Percentiles rank a stretch among this genome's conserved stretches.
phyloP scores from a whole-genome alignment of 1,140 invertebrate species.

The Drosophila jambulina region DNA sequence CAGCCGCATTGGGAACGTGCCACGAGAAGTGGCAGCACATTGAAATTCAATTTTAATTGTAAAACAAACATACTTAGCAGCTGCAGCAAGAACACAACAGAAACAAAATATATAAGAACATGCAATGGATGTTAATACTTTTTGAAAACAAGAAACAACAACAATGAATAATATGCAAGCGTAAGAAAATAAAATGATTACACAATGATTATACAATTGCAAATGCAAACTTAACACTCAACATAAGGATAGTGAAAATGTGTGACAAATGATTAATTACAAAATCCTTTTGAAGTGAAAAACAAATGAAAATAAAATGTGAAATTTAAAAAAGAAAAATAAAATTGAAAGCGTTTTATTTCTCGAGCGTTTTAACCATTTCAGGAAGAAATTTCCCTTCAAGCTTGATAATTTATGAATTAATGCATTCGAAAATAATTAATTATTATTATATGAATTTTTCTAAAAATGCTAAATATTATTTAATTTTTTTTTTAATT shows the following conservation, averaged over 20 bases:
- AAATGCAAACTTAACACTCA: constrained; percentile 76
- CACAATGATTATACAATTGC: constrained; percentile 79
- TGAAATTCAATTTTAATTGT: constrained; percentile 78
- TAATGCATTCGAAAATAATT: background rate
- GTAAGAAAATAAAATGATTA: constrained; percentile 48
- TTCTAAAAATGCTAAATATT: no score
- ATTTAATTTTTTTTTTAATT: no score
- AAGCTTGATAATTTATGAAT: background rate
- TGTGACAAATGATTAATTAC: constrained; percentile 81
- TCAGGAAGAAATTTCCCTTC: background rate
- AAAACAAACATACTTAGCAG: constrained; percentile 68
- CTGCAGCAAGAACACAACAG: constrained; percentile 62
- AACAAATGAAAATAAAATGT: constrained; percentile 82
- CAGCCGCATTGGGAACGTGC: constrained; percentile 51
- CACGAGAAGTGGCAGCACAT: constrained; percentile 44
- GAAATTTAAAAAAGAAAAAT: constrained; percentile 62
- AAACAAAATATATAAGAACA: constrained; percentile 52
- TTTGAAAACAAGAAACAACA: constrained; percentile 63
- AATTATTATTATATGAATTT: no score
- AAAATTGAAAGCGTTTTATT: constrained; percentile 4
- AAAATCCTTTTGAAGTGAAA: constrained; percentile 82
- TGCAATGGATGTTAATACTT: constrained; percentile 79
- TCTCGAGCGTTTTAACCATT: background rate
- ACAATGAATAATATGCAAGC: constrained; percentile 54
- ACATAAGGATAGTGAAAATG: constrained; percentile 79